A percentile compares a stretch with the other conserved stretches of the same genome.
Conservation (phyloP, 2,888 invertebrate genomes). For the Leistus spinibarbis region DNA sequence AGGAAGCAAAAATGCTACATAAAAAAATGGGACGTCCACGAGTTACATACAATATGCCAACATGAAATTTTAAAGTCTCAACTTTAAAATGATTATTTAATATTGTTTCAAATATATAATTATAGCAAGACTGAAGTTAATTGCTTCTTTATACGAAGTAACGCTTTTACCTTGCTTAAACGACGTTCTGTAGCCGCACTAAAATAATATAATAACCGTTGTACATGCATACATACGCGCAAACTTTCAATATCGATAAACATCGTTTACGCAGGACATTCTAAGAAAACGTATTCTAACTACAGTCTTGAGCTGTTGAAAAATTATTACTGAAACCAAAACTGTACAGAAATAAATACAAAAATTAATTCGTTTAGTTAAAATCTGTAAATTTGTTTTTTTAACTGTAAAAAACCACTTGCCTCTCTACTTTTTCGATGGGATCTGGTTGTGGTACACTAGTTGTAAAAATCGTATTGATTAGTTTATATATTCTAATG, state of each 20-base stretch:
- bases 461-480: constrained; percentile 18
- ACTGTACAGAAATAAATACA: not conserved
- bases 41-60: no score
- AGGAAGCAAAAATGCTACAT: not conserved
- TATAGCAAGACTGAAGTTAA: not conserved
- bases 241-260: no score
- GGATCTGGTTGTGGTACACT: constrained; percentile 11
- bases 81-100: not conserved
- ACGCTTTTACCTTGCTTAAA: no score
- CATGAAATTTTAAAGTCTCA: not conserved
- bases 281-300: not conserved
- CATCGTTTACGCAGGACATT: no score
- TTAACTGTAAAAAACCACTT: constrained; percentile 1
- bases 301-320: not conserved
- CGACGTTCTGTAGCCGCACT: no score
- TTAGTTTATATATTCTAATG: constrained; percentile 1
- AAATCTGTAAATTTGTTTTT: not conserved
- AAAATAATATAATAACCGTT: no score
- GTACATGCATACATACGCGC: no score
- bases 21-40: not conserved
- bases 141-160: no score
- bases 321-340: not conserved
- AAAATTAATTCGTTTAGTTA: not conserved
- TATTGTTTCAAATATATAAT: not conserved
- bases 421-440: constrained; percentile 2